Percentiles rank a stretch among this genome's conserved stretches.
Evolutionary conservation across 2,797 vertebrate species (phyloP).

Genomic region (Scomberomorus guttatus): DNA sequence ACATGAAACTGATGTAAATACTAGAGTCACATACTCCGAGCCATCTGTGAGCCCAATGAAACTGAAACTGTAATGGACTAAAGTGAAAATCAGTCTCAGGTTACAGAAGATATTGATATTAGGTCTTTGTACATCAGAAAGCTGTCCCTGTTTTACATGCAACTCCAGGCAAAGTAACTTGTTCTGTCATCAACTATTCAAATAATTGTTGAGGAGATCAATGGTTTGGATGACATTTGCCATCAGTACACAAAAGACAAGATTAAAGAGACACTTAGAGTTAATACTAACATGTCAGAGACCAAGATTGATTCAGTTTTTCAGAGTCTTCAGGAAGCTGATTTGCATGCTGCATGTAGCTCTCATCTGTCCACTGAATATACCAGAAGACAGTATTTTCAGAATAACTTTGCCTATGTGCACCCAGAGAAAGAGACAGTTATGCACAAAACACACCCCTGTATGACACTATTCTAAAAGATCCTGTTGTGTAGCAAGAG

Average conservation of each 20-base stretch:
- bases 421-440: constrained; percentile 44
- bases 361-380: constrained; percentile 35
- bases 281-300: constrained; percentile 13
- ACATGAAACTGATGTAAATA: constrained; percentile 26
- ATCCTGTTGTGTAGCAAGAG: too few species aligned
- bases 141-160: constrained; percentile 51
- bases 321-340: constrained; percentile 20
- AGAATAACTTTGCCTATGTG: constrained; percentile 47
- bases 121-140: constrained; percentile 49
- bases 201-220: constrained; percentile 50
- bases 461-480: constrained; percentile 15
- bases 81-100: constrained; percentile 32
- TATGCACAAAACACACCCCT: constrained; percentile 48
- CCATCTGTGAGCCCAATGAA: constrained; percentile 27
- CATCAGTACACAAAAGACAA: constrained; percentile 36
- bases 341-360: constrained; percentile 49
- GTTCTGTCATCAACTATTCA: constrained; percentile 20
- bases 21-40: constrained; percentile 7
- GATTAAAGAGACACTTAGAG: constrained; percentile 25
- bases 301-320: constrained; percentile 28
- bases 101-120: constrained; percentile 37
- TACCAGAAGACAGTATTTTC: constrained; percentile 36
- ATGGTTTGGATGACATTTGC: constrained; percentile 37
- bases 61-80: constrained; percentile 19
- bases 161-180: too few species aligned